Evolutionary conservation across 2,888 invertebrate species (phyloP).

Genomic region (Hirtodrosophila histrioides): DNA sequence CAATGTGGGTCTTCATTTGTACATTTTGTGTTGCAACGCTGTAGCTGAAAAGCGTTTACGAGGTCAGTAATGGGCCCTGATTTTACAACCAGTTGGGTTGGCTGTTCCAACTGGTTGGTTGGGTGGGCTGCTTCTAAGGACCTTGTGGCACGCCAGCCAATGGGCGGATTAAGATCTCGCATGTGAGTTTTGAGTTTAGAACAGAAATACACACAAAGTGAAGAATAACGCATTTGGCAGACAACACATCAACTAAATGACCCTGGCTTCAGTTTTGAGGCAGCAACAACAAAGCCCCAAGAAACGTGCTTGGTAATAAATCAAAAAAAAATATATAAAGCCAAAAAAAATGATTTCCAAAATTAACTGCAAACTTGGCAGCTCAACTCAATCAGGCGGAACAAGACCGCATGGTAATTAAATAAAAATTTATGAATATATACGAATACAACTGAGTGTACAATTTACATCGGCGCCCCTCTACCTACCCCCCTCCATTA

Average conservation of each 20-base stretch:
- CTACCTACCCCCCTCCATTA: neutral
- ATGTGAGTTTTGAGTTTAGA: slow-evolving; percentile 38
- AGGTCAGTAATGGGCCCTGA: slow-evolving; percentile 64
- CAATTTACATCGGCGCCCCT: slow-evolving; percentile 25
- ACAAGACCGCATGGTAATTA: slow-evolving; percentile 54
- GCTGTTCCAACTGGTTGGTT: slow-evolving; percentile 26
- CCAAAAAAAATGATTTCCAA: slow-evolving; percentile 16
- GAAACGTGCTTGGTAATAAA: slow-evolving; percentile 58
- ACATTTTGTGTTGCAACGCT: slow-evolving; percentile 24
- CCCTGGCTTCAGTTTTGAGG: slow-evolving; percentile 29
- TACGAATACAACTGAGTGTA: slow-evolving; percentile 19
- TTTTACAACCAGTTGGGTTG: slow-evolving; percentile 35
- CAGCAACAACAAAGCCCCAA: slow-evolving; percentile 19
- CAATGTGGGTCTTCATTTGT: slow-evolving; percentile 61
- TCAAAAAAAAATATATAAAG: slow-evolving; percentile 44
- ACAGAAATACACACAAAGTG: slow-evolving; percentile 11
- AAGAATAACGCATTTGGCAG: slow-evolving; percentile 20
- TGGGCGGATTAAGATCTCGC: slow-evolving; percentile 48
- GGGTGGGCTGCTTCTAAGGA: slow-evolving; percentile 51
- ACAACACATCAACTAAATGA: slow-evolving; percentile 34
- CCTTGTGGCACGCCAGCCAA: slow-evolving; percentile 43
- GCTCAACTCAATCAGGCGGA: slow-evolving; percentile 50
- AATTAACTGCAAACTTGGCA: slow-evolving; percentile 48
- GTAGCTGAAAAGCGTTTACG: slow-evolving; percentile 43
- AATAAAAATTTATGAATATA: slow-evolving; percentile 45